These are phyloP conservation scores for Isaurus tuberculatus DNA, from an alignment of 92 coral and sea anemone species.

Conservation along the genomic window DNA sequence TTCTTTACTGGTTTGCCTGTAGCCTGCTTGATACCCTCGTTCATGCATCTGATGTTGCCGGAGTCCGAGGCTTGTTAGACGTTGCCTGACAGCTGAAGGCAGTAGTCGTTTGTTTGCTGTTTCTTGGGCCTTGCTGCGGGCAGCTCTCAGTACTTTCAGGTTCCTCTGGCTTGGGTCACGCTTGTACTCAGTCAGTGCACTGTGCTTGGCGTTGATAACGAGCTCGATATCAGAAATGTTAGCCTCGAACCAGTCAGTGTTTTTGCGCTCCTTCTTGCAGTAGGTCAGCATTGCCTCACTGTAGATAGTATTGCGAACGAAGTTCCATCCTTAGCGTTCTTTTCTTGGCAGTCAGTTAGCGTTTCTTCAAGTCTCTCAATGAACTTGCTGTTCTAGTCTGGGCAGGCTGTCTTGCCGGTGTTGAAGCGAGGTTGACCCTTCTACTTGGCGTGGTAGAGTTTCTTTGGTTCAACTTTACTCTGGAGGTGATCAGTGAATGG, in stretches of 20 bases:
- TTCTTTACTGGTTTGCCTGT: slow-evolving; percentile 19
- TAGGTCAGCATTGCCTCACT: not conserved
- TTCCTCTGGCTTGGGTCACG: not conserved
- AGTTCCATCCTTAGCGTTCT: not conserved
- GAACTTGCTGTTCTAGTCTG: not conserved
- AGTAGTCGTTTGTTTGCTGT: slow-evolving; percentile 44
- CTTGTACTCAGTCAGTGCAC: slow-evolving; percentile 15
- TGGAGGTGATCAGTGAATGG: slow-evolving; percentile 35
- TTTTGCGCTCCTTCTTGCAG: slow-evolving; percentile 4
- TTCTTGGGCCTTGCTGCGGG: not conserved
- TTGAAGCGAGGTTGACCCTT: not conserved
- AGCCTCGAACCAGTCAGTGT: slow-evolving; percentile 32
- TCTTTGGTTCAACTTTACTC: too few relatives aligned
- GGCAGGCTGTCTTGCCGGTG: not conserved
- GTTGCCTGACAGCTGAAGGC: slow-evolving; percentile 27
- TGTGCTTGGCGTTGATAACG: not conserved
- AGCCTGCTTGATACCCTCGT: slow-evolving; percentile 47
- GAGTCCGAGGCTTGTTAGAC: slow-evolving; percentile 40
- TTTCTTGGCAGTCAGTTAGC: not conserved
- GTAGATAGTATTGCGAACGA: too few relatives aligned
- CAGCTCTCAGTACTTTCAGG: not conserved
- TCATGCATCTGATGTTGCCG: slow-evolving; percentile 27
- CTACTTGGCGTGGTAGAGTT: not conserved
- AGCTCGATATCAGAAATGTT: slow-evolving; percentile 13
- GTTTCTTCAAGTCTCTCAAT: not conserved